Evolutionary conservation across 2,797 vertebrate species (phyloP).

Genomic region (Acanthurus tractus): DNA sequence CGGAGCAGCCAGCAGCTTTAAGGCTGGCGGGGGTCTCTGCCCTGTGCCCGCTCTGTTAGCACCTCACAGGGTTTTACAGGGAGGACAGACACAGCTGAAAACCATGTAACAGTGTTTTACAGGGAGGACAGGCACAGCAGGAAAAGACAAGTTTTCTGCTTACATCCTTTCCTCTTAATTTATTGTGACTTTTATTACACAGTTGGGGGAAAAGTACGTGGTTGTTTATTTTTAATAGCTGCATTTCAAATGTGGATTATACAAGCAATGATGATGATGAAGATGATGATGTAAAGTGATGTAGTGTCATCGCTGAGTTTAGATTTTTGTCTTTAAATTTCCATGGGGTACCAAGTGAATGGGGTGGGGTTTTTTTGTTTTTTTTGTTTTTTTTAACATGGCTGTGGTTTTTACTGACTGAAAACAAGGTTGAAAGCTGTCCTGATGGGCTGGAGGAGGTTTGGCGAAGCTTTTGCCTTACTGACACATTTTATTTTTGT

Average conservation of each 20-base stretch:
- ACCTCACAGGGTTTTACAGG: slow-evolving; percentile 45
- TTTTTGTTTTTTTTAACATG: slow-evolving; percentile 34
- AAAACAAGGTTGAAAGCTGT: slow-evolving; percentile 49
- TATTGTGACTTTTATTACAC: slow-evolving; percentile 70
- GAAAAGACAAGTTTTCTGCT: slow-evolving; percentile 47
- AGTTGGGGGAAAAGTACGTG: slow-evolving; percentile 26
- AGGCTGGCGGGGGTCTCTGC: slow-evolving; percentile 32
- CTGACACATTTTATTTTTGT: slow-evolving; percentile 61
- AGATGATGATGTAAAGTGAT: slow-evolving; percentile 68
- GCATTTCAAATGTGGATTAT: slow-evolving; percentile 73
- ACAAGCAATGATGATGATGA: slow-evolving; percentile 55
- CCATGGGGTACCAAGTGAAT: slow-evolving; percentile 57
- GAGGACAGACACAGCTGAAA: slow-evolving; percentile 47
- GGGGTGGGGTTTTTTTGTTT: too few relatives aligned
- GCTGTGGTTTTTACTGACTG: slow-evolving; percentile 64
- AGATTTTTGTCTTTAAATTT: slow-evolving; percentile 57
- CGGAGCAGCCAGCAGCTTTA: slow-evolving; percentile 51
- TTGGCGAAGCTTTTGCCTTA: slow-evolving; percentile 77
- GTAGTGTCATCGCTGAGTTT: slow-evolving; percentile 61
- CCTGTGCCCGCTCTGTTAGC: slow-evolving; percentile 23
- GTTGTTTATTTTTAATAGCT: slow-evolving; percentile 70
- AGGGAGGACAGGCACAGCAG: slow-evolving; percentile 33
- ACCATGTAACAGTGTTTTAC: slow-evolving; percentile 50
- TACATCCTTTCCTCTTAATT: slow-evolving; percentile 61
- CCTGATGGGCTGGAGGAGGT: slow-evolving; percentile 56